Evolutionary conservation across 2,113 vertebrate species (phyloP).

Genomic region (Charadrius vociferus): DNA sequence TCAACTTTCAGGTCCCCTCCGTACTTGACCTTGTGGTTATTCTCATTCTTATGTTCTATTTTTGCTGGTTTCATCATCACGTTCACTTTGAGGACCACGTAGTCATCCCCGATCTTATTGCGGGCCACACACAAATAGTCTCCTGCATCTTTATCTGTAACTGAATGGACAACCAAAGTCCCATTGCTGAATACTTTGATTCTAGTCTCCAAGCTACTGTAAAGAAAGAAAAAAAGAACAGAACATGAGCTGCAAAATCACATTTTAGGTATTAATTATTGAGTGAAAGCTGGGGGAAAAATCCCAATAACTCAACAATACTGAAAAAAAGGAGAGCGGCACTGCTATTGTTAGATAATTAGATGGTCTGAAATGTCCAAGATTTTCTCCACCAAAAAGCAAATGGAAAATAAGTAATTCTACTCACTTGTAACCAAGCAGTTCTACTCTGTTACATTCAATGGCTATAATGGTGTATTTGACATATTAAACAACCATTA

Average conservation of each 20-base stretch:
- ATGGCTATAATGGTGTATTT: background rate
- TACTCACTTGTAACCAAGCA: background rate
- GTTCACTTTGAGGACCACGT: slow-evolving; percentile 77
- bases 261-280: background rate
- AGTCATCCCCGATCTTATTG: slow-evolving; percentile 89
- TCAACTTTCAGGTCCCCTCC: slow-evolving; percentile 88
- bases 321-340: background rate
- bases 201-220: slow-evolving; percentile 80
- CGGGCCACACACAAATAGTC: slow-evolving; percentile 91
- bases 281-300: background rate
- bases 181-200: slow-evolving; percentile 87
- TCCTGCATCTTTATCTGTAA: slow-evolving; percentile 86
- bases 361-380: background rate
- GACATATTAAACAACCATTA: background rate
- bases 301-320: fast-evolving
- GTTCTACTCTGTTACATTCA: background rate
- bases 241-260: background rate
- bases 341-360: background rate
- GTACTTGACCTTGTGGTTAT: slow-evolving; percentile 79
- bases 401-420: background rate
- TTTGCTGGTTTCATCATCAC: slow-evolving; percentile 88
- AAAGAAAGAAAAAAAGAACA: background rate
- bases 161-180: slow-evolving; percentile 79
- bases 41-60: slow-evolving; percentile 82
- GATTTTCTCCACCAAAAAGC: background rate